Evolutionary conservation across 1,140 invertebrate species (phyloP), one percentile per base, ranked within the genome.

Genomic region (Formica selysi): DNA sequence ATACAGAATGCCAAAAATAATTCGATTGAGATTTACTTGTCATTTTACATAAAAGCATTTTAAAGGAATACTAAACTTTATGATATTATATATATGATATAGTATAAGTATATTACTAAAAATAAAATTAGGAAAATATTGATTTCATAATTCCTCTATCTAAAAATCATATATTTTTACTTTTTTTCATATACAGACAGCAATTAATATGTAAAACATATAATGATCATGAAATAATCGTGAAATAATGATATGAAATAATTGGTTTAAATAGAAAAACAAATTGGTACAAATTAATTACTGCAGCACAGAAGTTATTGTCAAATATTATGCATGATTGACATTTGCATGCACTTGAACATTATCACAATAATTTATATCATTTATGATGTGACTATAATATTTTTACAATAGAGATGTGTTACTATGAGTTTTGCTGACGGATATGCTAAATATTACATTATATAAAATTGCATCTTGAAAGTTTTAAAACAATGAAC

Each of bases 291-390:
- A 61, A 74, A 41, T 67, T 26, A 67, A 16, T 54, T 44, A 3
- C 22, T 73, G 70, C 32, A 65, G 36, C 76, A 80, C 78, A 44
- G 22, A 71, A 76, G 26, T 61, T 57, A 44, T 62, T 74, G 26
- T 70, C 13, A 29, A 59, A 57, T 48, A 85, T 70, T 70, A 41
- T 84, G 84, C 85, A 89, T 89, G 85, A 86, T 59, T 59, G 38
- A 44, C 22, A 74, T 4, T 76, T 86, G 88, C 87, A 89, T 79
- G 87, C 36, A 86, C 3, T 13, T 87, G 57, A 67, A 29, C 64
- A 73, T 65, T 65, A 26, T 13, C 26, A 38, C 61, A 13, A 71
- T 48, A 38, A 71, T 78, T 80, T 64, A 26, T 59, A 36, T 48
- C 51, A 80, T 80, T 70, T 41, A 57, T 68, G 6, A 41, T 54